Evolutionary conservation across 2,113 vertebrate genomes (phyloP).

Genomic region (Tachycineta bicolor): DNA sequence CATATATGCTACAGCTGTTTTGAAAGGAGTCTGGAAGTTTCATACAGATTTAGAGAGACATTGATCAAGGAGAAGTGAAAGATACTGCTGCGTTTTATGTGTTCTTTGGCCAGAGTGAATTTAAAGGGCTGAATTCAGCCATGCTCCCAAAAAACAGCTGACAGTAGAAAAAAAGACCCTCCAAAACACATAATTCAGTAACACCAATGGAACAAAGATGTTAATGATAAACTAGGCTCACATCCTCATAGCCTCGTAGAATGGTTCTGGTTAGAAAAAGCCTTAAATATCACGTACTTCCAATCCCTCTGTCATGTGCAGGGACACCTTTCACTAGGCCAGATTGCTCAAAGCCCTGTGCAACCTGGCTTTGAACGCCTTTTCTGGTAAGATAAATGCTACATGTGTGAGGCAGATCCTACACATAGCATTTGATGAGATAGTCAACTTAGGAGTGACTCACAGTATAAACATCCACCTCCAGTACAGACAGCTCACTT

Average conservation of each 20-base stretch:
- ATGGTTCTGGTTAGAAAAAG: neutral
- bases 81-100: neutral
- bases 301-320: neutral
- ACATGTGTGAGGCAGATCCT: neutral
- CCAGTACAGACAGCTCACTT: neutral
- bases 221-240: neutral
- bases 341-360: neutral
- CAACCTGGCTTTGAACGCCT: rapidly evolving
- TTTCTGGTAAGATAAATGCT: neutral
- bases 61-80: neutral
- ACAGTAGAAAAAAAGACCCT: neutral
- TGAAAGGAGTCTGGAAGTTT: neutral
- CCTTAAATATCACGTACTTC: neutral
- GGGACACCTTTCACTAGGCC: neutral
- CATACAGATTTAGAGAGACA: neutral
- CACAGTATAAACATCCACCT: neutral
- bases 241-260: neutral
- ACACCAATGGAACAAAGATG: neutral
- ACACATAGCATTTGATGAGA: neutral
- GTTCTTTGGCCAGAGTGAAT: neutral
- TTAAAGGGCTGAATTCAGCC: neutral
- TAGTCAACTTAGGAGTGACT: neutral
- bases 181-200: neutral
- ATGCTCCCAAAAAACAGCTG: neutral
- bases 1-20: neutral